These are phyloP conservation scores for Bradynema listronoti DNA, from an alignment of 1,140 invertebrate species.

Conservation along the genomic window DNA sequence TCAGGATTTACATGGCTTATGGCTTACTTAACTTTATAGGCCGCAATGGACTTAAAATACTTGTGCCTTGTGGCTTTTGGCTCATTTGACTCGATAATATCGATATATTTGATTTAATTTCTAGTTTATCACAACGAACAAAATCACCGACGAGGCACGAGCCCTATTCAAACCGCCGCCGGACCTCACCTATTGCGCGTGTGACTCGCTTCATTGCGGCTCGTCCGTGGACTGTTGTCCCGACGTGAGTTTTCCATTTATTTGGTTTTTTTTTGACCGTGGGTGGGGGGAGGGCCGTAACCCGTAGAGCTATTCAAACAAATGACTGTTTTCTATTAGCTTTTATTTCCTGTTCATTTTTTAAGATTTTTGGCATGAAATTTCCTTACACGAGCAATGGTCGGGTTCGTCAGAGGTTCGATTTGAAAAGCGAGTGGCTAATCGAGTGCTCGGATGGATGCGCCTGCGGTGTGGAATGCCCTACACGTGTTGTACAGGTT, in stretches of 20 bases:
- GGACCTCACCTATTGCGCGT: background rate
- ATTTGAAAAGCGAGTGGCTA: conserved; percentile 10
- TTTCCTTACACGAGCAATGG: conserved; percentile 20
- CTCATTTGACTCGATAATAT: background rate
- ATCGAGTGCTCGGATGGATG: conserved; percentile 31
- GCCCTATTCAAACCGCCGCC: background rate
- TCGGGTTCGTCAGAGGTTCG: background rate
- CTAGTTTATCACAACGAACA: conserved; percentile 7
- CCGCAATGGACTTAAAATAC: background rate
- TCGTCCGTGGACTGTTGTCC: background rate
- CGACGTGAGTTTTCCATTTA: conserved; percentile 11
- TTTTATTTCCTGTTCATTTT: background rate
- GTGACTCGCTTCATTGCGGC: background rate
- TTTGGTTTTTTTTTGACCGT: conserved; percentile 3
- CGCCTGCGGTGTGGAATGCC: conserved; percentile 20
- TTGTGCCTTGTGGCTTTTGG: background rate
- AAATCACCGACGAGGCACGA: background rate
- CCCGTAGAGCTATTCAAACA: background rate
- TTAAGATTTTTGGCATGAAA: conserved; percentile 23
- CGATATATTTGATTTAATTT: background rate
- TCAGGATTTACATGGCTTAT: background rate
- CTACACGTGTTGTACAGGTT: conserved; percentile 28
- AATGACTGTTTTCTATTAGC: conserved; percentile 8
- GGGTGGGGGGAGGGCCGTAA: conserved; percentile 1
- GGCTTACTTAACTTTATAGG: conserved; percentile 11